A percentile compares a stretch with the other conserved stretches of the same genome.
Evolutionary conservation across 2,113 vertebrate species (phyloP).

Genomic region (Myxocyprinus asiaticus): DNA sequence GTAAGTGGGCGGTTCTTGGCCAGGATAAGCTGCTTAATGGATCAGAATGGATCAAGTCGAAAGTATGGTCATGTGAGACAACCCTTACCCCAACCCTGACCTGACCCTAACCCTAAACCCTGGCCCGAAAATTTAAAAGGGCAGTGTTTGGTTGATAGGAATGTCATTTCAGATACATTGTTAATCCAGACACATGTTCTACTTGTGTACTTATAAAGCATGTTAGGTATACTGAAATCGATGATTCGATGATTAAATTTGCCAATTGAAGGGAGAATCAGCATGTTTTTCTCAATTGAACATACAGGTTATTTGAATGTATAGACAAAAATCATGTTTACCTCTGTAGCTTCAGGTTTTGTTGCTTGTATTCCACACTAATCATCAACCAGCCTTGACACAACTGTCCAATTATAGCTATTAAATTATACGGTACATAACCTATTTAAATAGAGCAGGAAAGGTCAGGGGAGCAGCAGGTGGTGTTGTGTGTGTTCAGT

Average conservation of each 20-base stretch:
- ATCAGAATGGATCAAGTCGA: no score
- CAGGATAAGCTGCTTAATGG: no score
- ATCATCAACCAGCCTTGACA: not conserved
- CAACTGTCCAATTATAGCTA: not conserved
- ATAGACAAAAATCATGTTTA: not conserved
- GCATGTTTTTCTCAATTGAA: not conserved
- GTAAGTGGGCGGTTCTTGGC: no score
- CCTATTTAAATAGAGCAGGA: not conserved
- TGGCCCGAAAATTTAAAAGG: no score
- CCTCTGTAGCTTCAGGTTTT: not conserved
- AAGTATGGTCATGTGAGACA: no score
- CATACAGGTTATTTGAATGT: not conserved
- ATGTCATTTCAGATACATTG: no score
- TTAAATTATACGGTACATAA: not conserved
- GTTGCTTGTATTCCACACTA: not conserved
- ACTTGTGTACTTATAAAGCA: not conserved
- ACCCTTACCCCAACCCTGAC: no score
- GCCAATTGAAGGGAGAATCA: not conserved
- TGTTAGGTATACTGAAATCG: not conserved
- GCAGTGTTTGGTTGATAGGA: no score
- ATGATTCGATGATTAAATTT: not conserved
- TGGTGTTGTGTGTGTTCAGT: not conserved
- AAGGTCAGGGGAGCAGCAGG: slow-evolving; percentile 5
- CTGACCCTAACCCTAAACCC: no score
- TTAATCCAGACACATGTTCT: no score